Evolutionary conservation across 2,888 invertebrate species (phyloP), one percentile per base, ranked within the genome.

Genomic region (Dione juno): DNA sequence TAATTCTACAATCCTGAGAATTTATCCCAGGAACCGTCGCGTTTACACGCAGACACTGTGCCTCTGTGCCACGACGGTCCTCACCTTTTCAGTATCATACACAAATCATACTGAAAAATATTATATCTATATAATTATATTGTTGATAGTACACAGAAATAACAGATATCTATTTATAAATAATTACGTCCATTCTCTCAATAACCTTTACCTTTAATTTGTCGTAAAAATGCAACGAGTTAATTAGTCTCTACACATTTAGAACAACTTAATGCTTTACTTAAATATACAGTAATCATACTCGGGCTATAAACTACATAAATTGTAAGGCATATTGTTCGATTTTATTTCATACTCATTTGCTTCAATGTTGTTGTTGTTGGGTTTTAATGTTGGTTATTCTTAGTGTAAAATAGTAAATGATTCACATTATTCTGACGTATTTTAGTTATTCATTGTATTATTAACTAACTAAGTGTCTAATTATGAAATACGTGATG

Each of bases 301-400:
- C 71, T 74, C 67, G 45, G 64, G 78, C 76, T 77, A 79, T 80
- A 79, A 81, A 84, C 79, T 79, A 82, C 82, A 64, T 64, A 64
- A 14, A 81, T 83, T 84, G 83, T 81, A 80, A 81, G 76, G 76
- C 75, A 79, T 78, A 81, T 81, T 82, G 81, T 82, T 78, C 78
- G 75, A 80, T 80, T 79, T 80, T 80, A 80, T 81, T 78, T 76
- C 74, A 75, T 75, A 70, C 78, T 81, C 78, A 78, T 80, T 78
- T 74, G 78, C 77, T 77, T 77, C 79, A 78, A 77, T 76, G 77
- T 78, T 74, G 74, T 73, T 75, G 74, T 73, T 70, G 66, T 68
- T 70, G 59, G 69, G 69, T 71, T 73, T 69, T 69, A 74, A 74
- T 71, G 66, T 71, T 61, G 48, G 48, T 53, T 69, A 43, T 67